Evolutionary conservation across 1,140 invertebrate genomes (phyloP).

Genomic region (Cylas formicarius): DNA sequence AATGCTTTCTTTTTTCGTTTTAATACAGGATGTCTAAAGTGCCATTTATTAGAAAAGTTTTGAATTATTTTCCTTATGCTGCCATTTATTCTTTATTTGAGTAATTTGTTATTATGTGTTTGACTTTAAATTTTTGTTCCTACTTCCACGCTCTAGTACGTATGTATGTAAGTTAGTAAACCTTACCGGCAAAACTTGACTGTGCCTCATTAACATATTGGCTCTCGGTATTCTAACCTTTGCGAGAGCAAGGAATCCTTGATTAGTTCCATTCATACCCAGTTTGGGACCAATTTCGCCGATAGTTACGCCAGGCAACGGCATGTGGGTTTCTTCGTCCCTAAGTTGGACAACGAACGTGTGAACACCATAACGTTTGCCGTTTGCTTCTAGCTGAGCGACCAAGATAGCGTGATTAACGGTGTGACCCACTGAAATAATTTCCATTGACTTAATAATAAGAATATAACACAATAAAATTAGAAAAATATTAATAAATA

Average conservation of each 20-base stretch:
- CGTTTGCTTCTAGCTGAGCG: slow-evolving; percentile 80
- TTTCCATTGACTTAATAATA: too few relatives aligned
- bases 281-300: slow-evolving; percentile 92
- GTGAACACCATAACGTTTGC: slow-evolving; percentile 79
- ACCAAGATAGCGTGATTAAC: slow-evolving; percentile 84
- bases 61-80: too few relatives aligned
- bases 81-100: too few relatives aligned
- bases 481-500: too few relatives aligned
- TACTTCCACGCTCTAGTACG: too few relatives aligned
- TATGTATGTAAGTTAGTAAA: too few relatives aligned
- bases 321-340: slow-evolving; percentile 77
- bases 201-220: slow-evolving; percentile 91
- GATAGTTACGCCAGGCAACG: slow-evolving; percentile 78
- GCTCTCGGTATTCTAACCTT: slow-evolving; percentile 78
- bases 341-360: slow-evolving; percentile 87
- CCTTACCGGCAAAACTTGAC: slow-evolving; percentile 63
- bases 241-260: slow-evolving; percentile 81
- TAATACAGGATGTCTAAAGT: too few relatives aligned
- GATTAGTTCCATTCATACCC: slow-evolving; percentile 83
- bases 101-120: too few relatives aligned
- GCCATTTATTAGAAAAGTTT: too few relatives aligned
- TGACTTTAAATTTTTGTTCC: too few relatives aligned
- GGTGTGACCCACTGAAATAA: slow-evolving; percentile 76
- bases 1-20: too few relatives aligned
- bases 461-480: too few relatives aligned